Evolutionary conservation across 2,113 vertebrate genomes (phyloP).

Genomic region (Heloderma charlesbogerti): DNA sequence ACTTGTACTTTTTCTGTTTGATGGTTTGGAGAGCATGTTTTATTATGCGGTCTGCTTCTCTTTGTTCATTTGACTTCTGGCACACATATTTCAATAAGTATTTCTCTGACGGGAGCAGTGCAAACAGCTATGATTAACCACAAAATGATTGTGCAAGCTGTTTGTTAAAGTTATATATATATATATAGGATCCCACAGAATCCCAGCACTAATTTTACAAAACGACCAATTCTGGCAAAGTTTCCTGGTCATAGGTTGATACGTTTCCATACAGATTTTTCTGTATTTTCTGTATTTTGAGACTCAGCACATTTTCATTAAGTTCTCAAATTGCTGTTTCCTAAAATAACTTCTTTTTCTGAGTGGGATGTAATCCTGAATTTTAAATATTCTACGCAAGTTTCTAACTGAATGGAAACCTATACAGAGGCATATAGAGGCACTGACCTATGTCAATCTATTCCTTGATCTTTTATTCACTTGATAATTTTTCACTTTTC

Average conservation of each 20-base stretch:
- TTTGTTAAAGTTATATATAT: constrained; percentile 74
- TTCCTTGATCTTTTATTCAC: not conserved
- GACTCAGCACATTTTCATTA: constrained; percentile 60
- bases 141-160: constrained; percentile 71
- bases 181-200: constrained; percentile 73
- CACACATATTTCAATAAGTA: constrained; percentile 56
- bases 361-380: constrained; percentile 43
- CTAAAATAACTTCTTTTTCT: constrained; percentile 60
- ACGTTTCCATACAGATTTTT: constrained; percentile 56
- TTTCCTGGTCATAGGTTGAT: constrained; percentile 70
- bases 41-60: constrained; percentile 61
- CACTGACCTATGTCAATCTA: not conserved
- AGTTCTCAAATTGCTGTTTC: constrained; percentile 65
- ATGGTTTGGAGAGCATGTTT: constrained; percentile 49
- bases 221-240: constrained; percentile 71
- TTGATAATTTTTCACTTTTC: not conserved
- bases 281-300: constrained; percentile 15
- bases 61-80: constrained; percentile 61
- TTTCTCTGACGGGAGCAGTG: constrained; percentile 58
- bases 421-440: not conserved
- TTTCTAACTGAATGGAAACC: constrained; percentile 18
- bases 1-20: constrained; percentile 21
- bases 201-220: constrained; percentile 65
- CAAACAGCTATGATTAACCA: constrained; percentile 75
- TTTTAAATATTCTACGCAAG: constrained; percentile 26